These are phyloP conservation scores for Pseudochromis fuscus DNA, from an alignment of 2,797 vertebrate genomes.

Conservation along the genomic window DNA sequence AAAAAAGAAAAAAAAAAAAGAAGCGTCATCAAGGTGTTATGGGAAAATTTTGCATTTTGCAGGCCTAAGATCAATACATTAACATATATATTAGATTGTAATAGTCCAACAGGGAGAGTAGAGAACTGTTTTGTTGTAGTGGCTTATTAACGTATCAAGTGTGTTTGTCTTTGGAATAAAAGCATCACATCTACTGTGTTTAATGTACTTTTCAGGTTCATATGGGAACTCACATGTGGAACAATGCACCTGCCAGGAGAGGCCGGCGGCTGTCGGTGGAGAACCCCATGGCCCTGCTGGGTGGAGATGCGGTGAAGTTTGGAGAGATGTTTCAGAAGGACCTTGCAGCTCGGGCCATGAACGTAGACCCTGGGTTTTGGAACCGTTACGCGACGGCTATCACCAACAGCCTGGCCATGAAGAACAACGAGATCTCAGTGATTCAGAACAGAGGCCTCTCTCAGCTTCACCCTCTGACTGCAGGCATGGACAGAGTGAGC, in stretches of 20 bases:
- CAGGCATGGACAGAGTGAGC: slow-evolving; percentile 90
- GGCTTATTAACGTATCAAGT: not conserved
- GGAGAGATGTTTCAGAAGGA: slow-evolving; percentile 97
- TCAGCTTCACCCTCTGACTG: slow-evolving; percentile 89
- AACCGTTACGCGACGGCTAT: slow-evolving; percentile 95
- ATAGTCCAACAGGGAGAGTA: not conserved
- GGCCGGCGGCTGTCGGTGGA: slow-evolving; percentile 95
- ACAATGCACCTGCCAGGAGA: slow-evolving; percentile 92
- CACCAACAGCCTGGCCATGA: slow-evolving; percentile 94
- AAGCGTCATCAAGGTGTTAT: not conserved
- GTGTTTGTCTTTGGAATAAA: not conserved
- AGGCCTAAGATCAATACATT: too few species aligned
- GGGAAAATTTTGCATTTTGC: too few species aligned
- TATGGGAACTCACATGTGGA: slow-evolving; percentile 99
- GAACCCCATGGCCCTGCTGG: slow-evolving; percentile 93
- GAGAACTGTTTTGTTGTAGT: not conserved
- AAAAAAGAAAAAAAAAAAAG: too few species aligned
- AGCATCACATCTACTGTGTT: not conserved
- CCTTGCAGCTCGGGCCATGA: slow-evolving; percentile 93
- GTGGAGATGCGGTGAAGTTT: slow-evolving; percentile 92
- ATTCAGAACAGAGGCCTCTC: slow-evolving; percentile 95
- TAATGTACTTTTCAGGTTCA: slow-evolving; percentile 87
- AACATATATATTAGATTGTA: too few species aligned
- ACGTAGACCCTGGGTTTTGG: slow-evolving; percentile 95
- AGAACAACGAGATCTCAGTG: slow-evolving; percentile 98